Base-by-base conservation (phyloP, 1,140 invertebrate species). In the Calosoma granatense region DNA sequence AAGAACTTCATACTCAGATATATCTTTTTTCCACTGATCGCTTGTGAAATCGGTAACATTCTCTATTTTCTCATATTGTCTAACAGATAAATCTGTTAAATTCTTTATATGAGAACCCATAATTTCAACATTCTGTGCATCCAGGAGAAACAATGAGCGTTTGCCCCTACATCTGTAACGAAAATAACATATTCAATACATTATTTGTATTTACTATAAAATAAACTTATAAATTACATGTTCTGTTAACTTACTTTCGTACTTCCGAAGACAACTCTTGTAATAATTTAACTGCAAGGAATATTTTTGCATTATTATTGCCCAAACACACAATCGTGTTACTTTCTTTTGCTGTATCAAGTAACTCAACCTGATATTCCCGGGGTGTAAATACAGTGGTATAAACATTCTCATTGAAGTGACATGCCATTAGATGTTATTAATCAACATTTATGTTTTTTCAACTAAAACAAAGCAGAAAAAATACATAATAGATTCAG, bases 271-370 rank as follows among this genome's bases (percentile, higher is more conserved):
- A 78, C 55, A 81, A 69, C 67, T 87, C 85, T 75, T 92, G 89
- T 43, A 96, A 83, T 14, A 97, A 73, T 80, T 95, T 89, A 6
- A 93, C 81, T 4, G 87, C 83, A 62, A 97, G 86, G 70, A 94
- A 97, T 22, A 88, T 85, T 74, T 94, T 94, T 41, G 91, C 90
- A 15, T 82, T 77, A 52, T 81, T 83, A 61, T 88, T 89, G 47
- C 85, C 86, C 41, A 95, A 76, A 69, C 88, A 92, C 53, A 92
- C 81, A 60, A 97, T 90, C 14, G 87, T 87, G 71, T 97, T 92
- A 55, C 78, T 78, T 59, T 86, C 76, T 63, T 82, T 82, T 0
- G 89, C 87, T 22, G 83, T 77, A 66, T 92, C 86, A 57, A 94
- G 74, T 53, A 96, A 72, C 72, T 94, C 90, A 53, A 90, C 83